Evolutionary conservation across 2,888 invertebrate genomes (phyloP), one percentile per base, ranked within the genome.

Genomic region (Lasioglossum figueresi): DNA sequence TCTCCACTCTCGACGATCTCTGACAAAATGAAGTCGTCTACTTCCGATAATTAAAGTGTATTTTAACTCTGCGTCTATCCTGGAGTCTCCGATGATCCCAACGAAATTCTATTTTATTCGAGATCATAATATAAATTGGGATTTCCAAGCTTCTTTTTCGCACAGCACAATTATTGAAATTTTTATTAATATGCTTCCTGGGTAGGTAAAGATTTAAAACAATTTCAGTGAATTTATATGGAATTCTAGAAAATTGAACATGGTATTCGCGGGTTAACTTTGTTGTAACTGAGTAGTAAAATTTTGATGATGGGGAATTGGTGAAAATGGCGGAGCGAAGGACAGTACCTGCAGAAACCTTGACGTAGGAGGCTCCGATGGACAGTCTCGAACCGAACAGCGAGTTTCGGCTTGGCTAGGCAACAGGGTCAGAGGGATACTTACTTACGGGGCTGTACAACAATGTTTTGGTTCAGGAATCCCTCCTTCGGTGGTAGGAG

Each of bases 401-500:
- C 71, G 76, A 89, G 88, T 91, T 91, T 91, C 90, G 89, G 94
- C 95, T 93, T 94, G 92, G 93, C 92, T 95, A 93, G 92, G 92
- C 93, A 95, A 94, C 87, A 84, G 88, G 95, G 95, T 95, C 95
- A 94, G 93, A 93, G 91, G 92, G 93, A 94, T 94, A 92, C 94
- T 93, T 92, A 90, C 91, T 91, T 92, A 91, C 91, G 90, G 89
- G 93, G 90, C 92, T 92, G 92, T 92, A 91, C 93, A 92, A 90
- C 92, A 93, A 94, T 94, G 94, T 94, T 93, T 94, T 94, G 93
- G 91, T 93, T 93, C 88, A 91, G 89, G 91, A 91, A 89, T 88
- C 91, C 90, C 87, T 88, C 85, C 84, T 87, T 90, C 88, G 79
- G 88, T 77, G 84, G 87, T 88, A 88, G 88, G 89, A 92, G 92